A percentile compares a stretch with the other conserved stretches of the same genome.
Evolutionary conservation across 2,113 vertebrate genomes (phyloP).

Genomic region (Nibea coibor): DNA sequence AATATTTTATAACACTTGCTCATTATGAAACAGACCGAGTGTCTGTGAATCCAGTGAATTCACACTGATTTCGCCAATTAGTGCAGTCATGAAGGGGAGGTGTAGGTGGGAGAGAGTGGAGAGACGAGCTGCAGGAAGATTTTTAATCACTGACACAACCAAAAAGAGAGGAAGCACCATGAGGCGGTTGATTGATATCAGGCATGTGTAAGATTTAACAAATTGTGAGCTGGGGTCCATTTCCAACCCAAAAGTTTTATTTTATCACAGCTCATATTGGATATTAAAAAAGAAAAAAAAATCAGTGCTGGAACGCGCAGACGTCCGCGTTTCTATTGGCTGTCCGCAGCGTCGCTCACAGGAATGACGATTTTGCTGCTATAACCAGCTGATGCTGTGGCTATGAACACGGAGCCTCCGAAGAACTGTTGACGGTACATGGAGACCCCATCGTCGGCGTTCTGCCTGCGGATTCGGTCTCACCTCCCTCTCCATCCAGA

Average conservation of each 20-base stretch:
- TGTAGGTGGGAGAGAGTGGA: slow-evolving; percentile 41
- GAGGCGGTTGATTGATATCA: background rate
- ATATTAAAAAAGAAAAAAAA: slow-evolving; percentile 1
- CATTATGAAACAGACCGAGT: slow-evolving; percentile 13
- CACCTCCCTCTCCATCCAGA: slow-evolving; percentile 45
- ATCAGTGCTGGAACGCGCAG: slow-evolving; percentile 60
- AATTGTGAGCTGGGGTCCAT: background rate
- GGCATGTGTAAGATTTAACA: background rate
- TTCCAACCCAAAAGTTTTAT: slow-evolving; percentile 61
- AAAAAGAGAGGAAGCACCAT: background rate
- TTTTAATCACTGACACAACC: slow-evolving; percentile 37
- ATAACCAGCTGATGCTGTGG: slow-evolving; percentile 74
- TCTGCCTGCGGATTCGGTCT: slow-evolving; percentile 60
- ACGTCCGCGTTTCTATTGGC: slow-evolving; percentile 73
- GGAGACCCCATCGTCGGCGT: slow-evolving; percentile 64
- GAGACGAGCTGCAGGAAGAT: slow-evolving; percentile 31
- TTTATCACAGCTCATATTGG: slow-evolving; percentile 37
- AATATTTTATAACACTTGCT: background rate
- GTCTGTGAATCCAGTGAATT: slow-evolving; percentile 19
- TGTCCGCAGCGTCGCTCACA: slow-evolving; percentile 66
- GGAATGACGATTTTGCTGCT: slow-evolving; percentile 72
- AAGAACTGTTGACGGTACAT: slow-evolving; percentile 73
- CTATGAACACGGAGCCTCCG: slow-evolving; percentile 65
- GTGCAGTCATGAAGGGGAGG: slow-evolving; percentile 48
- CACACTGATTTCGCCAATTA: slow-evolving; percentile 55